Percentiles rank a stretch among this genome's conserved stretches.
These are phyloP conservation scores for Drosophila planitibia DNA, from an alignment of 2,888 invertebrate genomes.

Conservation along the genomic window DNA sequence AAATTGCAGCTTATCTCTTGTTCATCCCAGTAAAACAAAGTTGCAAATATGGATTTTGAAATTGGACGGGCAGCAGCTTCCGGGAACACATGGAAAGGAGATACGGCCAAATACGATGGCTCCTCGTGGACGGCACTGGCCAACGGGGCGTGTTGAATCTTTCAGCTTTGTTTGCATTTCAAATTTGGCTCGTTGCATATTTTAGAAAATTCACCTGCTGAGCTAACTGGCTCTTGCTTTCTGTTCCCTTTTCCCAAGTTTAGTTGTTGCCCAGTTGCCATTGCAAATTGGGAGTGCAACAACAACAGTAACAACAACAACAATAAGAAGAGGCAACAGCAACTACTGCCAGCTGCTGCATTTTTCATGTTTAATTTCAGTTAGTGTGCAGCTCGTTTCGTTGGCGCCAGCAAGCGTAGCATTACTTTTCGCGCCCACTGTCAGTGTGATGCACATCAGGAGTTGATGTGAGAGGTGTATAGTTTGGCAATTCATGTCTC, in stretches of 20 bases:
- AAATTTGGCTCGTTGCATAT: conserved; percentile 74
- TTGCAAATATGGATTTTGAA: neutral
- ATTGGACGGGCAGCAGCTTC: conserved; percentile 16
- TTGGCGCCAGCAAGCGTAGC: conserved; percentile 30
- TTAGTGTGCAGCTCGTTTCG: conserved; percentile 61
- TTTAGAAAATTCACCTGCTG: conserved; percentile 56
- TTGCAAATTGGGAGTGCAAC: conserved; percentile 45
- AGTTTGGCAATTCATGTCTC: conserved; percentile 36
- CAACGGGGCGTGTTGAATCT: conserved; percentile 30
- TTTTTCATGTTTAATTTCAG: conserved; percentile 80
- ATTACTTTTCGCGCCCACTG: conserved; percentile 41
- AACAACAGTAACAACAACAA: conserved; percentile 3
- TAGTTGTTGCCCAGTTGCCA: conserved; percentile 36
- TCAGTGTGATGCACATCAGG: conserved; percentile 3
- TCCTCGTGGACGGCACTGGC: conserved; percentile 1
- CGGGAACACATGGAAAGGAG: conserved; percentile 5
- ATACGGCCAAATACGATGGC: neutral
- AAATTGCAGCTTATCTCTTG: neutral
- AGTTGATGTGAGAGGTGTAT: conserved; percentile 14
- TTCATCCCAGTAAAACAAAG: neutral
- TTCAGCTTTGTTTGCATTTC: conserved; percentile 72
- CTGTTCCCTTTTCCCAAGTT: conserved; percentile 14
- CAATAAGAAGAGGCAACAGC: neutral
- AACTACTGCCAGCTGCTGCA: conserved; percentile 52
- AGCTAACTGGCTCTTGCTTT: conserved; percentile 3